These are phyloP conservation scores for Hypanus sabinus DNA, from an alignment of 2,113 vertebrate species.

Conservation along the genomic window DNA sequence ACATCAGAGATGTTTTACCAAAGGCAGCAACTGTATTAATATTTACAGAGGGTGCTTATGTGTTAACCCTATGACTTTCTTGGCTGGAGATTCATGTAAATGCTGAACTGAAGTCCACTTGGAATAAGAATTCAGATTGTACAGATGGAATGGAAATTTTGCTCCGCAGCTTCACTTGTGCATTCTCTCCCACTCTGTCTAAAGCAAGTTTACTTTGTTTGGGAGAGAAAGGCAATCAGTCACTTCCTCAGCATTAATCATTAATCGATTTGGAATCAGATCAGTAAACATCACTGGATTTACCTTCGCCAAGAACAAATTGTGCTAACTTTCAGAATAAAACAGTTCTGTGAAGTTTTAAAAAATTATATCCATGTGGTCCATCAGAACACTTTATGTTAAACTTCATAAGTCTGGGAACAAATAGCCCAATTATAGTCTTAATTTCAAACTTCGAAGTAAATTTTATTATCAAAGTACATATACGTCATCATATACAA, in stretches of 20 bases:
- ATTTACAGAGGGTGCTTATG: not conserved
- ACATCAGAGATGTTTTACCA: not conserved
- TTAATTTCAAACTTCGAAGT: too few relatives aligned
- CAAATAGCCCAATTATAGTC: not conserved
- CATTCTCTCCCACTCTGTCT: too few relatives aligned
- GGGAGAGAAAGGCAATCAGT: not conserved
- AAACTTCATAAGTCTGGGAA: not conserved
- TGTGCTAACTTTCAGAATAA: not conserved
- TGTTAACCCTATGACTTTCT: not conserved
- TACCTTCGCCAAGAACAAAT: slow-evolving; percentile 8
- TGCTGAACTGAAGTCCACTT: not conserved
- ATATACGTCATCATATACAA: too few relatives aligned
- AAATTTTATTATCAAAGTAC: too few relatives aligned
- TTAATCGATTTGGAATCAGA: not conserved
- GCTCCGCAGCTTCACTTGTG: not conserved
- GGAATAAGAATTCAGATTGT: not conserved
- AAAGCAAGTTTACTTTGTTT: not conserved
- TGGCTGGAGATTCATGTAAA: not conserved
- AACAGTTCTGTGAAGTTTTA: not conserved
- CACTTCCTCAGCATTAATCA: slow-evolving; percentile 7
- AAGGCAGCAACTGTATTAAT: not conserved
- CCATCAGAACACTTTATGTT: not conserved
- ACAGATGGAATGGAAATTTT: not conserved
- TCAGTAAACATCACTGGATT: not conserved
- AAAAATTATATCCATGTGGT: not conserved